These are phyloP conservation scores for Fabriciana adippe DNA, from an alignment of 2,888 invertebrate species.

Conservation along the genomic window DNA sequence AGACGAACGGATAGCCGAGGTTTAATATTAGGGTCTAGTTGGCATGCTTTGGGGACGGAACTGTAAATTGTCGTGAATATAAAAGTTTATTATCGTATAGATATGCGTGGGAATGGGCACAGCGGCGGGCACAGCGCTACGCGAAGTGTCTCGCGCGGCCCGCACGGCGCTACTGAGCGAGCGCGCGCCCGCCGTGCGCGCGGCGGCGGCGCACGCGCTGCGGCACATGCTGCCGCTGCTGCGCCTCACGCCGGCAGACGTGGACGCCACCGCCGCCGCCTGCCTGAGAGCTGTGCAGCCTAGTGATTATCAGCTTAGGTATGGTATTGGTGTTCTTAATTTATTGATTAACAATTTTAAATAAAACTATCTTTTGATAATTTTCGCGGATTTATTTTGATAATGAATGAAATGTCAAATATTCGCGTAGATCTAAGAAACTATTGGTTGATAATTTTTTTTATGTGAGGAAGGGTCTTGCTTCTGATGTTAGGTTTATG, in stretches of 20 bases:
- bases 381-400: not conserved
- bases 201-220: conserved; percentile 95
- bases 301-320: conserved; percentile 51
- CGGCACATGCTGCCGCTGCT: conserved; percentile 94
- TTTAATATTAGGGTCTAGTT: too few species aligned
- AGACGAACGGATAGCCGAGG: too few species aligned
- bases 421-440: too few species aligned
- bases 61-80: not conserved
- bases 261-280: conserved; percentile 95
- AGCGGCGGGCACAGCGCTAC: conserved; percentile 89
- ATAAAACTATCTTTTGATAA: not conserved
- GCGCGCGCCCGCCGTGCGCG: conserved; percentile 95
- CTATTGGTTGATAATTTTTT: too few species aligned
- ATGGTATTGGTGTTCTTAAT: not conserved
- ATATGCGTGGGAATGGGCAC: conserved; percentile 97
- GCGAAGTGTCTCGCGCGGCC: conserved; percentile 95
- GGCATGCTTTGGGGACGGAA: too few species aligned
- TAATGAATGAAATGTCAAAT: too few species aligned
- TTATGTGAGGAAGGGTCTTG: too few species aligned
- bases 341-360: not conserved
- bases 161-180: conserved; percentile 92
- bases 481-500: too few species aligned
- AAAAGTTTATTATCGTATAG: conserved; percentile 56
- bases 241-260: conserved; percentile 91
- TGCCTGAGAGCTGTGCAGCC: conserved; percentile 90